Percentiles rank a stretch among this genome's conserved stretches.
Conservation (phyloP, 1,140 invertebrate genomes). For the Lordiphosa stackelbergi region DNA sequence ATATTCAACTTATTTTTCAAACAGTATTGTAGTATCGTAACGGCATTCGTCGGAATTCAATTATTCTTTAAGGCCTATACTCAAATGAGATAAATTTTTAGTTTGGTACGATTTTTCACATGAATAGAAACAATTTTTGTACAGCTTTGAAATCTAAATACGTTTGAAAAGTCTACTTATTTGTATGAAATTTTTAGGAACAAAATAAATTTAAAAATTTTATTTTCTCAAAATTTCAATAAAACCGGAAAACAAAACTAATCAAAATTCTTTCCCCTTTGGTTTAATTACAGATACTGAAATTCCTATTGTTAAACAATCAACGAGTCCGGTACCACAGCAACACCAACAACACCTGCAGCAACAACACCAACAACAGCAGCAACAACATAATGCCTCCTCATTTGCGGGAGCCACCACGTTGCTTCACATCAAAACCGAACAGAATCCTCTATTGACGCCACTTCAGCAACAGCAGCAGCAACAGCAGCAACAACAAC, state of each 20-base stretch:
- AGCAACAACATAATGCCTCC: constrained; percentile 37
- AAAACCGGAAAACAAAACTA: background rate
- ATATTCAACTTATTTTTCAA: no score
- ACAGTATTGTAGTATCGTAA: no score
- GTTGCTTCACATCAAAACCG: constrained; percentile 71
- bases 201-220: no score
- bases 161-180: no score
- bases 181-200: no score
- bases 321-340: constrained; percentile 73
- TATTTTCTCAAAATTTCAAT: no score
- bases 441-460: constrained; percentile 62
- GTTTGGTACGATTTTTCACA: no score
- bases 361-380: constrained; percentile 57
- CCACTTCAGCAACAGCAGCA: constrained; percentile 62
- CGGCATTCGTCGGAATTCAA: no score
- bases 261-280: constrained; percentile 3
- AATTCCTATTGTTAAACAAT: constrained; percentile 78
- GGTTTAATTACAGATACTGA: constrained; percentile 66
- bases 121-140: no score
- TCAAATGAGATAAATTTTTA: no score
- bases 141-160: no score
- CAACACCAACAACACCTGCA: constrained; percentile 58
- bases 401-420: constrained; percentile 54
- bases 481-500: constrained; percentile 61
- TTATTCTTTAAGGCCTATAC: no score